These are phyloP conservation scores for Polypedilum pembai DNA, from an alignment of 1,140 invertebrate genomes.

Conservation along the genomic window DNA sequence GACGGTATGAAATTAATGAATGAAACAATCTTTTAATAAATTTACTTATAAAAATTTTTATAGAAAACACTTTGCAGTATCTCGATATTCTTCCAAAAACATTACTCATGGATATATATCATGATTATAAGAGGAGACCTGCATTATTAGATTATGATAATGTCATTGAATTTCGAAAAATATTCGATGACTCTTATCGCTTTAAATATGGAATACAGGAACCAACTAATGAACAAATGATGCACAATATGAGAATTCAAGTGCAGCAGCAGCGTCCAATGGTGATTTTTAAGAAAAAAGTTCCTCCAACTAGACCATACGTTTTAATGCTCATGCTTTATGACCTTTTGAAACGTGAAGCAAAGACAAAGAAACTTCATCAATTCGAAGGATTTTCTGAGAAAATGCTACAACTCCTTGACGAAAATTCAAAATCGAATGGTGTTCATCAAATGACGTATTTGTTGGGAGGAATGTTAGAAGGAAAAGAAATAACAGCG, in stretches of 20 bases:
- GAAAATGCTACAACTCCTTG: constrained; percentile 37
- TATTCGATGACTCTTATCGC: constrained; percentile 41
- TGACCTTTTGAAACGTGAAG: constrained; percentile 42
- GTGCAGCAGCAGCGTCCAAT: constrained; percentile 31
- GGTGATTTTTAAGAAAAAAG: constrained; percentile 41
- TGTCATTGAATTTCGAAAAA: constrained; percentile 40
- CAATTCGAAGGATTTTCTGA: constrained; percentile 40
- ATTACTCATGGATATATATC: constrained; percentile 39
- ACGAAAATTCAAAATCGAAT: constrained; percentile 37
- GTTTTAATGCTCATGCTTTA: constrained; percentile 42
- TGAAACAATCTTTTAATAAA: background rate
- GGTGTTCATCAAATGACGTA: constrained; percentile 39
- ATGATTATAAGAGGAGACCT: constrained; percentile 37
- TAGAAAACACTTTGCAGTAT: constrained; percentile 34
- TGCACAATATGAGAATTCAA: constrained; percentile 11
- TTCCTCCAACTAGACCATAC: constrained; percentile 42
- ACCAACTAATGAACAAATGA: background rate
- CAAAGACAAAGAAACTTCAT: constrained; percentile 40
- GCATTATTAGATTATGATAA: constrained; percentile 41
- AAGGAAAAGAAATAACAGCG: constrained; percentile 39
- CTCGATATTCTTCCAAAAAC: constrained; percentile 38
- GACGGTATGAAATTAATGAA: background rate
- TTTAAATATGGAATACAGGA: constrained; percentile 33
- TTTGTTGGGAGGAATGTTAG: constrained; percentile 39
- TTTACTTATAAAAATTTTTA: background rate